Evolutionary conservation across 2,113 vertebrate species (phyloP).

Genomic region (Myrmecobius fasciatus): DNA sequence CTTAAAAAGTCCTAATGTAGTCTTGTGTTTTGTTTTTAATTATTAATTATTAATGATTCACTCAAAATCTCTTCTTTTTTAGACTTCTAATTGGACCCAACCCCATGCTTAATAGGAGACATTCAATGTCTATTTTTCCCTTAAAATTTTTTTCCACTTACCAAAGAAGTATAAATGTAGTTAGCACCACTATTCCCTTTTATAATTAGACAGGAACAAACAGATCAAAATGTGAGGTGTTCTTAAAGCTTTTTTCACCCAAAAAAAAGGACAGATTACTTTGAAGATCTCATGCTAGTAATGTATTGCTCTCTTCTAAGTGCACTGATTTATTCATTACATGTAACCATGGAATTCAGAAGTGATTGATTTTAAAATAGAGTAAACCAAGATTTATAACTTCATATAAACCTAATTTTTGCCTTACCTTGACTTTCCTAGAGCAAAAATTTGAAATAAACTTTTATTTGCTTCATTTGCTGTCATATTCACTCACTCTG

Average conservation of each 20-base stretch:
- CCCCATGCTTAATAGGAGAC: background rate
- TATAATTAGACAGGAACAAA: slow-evolving; percentile 17
- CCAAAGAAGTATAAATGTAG: slow-evolving; percentile 7
- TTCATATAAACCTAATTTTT: slow-evolving; percentile 16
- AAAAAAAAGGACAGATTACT: slow-evolving; percentile 5
- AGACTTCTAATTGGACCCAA: background rate
- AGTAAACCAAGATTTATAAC: background rate
- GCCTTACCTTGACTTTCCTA: background rate
- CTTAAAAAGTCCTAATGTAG: slow-evolving; percentile 8
- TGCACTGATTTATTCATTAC: background rate
- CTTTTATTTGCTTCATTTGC: background rate
- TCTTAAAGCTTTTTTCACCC: slow-evolving; percentile 14
- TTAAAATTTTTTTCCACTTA: slow-evolving; percentile 39
- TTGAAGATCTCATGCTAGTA: background rate
- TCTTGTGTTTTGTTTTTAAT: slow-evolving; percentile 34
- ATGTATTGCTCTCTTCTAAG: background rate
- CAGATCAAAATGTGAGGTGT: slow-evolving; percentile 20
- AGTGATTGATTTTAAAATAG: slow-evolving; percentile 9
- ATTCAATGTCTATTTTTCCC: slow-evolving; percentile 22
- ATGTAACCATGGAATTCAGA: background rate
- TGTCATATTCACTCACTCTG: background rate
- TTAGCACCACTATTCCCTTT: slow-evolving; percentile 12
- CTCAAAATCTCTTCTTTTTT: slow-evolving; percentile 15
- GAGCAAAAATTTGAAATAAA: background rate
- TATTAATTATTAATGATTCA: background rate